These are phyloP conservation scores for Cheilinus undulatus DNA, from an alignment of 2,113 vertebrate genomes.

Conservation along the genomic window DNA sequence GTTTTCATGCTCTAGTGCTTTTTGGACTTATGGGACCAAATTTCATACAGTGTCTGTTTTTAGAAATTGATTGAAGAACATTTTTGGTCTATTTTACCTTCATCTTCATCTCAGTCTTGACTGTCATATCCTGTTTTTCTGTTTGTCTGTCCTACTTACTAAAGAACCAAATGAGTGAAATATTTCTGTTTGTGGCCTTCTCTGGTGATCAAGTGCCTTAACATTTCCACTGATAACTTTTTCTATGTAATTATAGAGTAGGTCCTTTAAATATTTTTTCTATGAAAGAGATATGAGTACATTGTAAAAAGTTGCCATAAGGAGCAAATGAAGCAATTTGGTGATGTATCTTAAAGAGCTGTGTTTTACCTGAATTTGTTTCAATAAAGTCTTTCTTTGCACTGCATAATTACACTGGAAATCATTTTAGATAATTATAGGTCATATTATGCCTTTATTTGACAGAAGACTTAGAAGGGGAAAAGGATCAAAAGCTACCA, in stretches of 20 bases:
- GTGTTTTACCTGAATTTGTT: slow-evolving; percentile 63
- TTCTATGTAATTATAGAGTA: slow-evolving; percentile 71
- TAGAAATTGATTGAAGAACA: slow-evolving; percentile 8
- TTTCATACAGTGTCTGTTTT: slow-evolving; percentile 28
- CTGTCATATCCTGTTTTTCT: slow-evolving; percentile 32
- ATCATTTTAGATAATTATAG: background rate
- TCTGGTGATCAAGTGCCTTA: slow-evolving; percentile 83
- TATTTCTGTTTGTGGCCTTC: slow-evolving; percentile 65
- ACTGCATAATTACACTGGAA: no score
- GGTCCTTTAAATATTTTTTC: slow-evolving; percentile 75
- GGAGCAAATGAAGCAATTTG: slow-evolving; percentile 60
- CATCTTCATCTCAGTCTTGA: slow-evolving; percentile 36
- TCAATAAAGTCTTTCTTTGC: slow-evolving; percentile 79
- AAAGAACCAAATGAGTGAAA: slow-evolving; percentile 73
- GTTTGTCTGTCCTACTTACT: slow-evolving; percentile 48
- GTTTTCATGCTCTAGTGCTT: slow-evolving; percentile 22
- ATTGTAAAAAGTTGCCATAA: slow-evolving; percentile 52
- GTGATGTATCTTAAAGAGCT: slow-evolving; percentile 60
- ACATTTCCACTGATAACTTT: slow-evolving; percentile 75
- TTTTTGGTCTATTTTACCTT: slow-evolving; percentile 41
- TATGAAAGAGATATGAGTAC: slow-evolving; percentile 73
- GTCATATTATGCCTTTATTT: background rate
- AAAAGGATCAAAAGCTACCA: no score
- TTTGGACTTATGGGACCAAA: slow-evolving; percentile 72
- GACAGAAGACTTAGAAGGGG: no score